Conservation (phyloP, 1,140 invertebrate species). For the Neodiprion virginianus region DNA sequence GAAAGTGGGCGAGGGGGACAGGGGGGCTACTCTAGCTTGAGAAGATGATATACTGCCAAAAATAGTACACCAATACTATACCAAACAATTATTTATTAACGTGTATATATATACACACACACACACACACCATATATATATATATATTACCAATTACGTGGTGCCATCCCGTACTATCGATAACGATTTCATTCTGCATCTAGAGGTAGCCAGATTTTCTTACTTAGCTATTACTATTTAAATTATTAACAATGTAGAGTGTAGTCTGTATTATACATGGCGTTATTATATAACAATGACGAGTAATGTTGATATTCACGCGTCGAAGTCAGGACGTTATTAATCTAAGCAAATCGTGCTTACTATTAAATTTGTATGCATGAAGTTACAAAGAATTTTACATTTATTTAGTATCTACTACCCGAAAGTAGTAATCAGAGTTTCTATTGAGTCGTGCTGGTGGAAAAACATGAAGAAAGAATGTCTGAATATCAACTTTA, state of each 20-base stretch:
- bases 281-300: not conserved
- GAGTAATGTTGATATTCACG: slow-evolving; percentile 4
- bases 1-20: not conserved
- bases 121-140: no score
- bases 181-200: not conserved
- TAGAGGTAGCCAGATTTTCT: not conserved
- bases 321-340: not conserved
- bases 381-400: not conserved
- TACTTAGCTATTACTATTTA: not conserved
- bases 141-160: not conserved
- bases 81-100: not conserved
- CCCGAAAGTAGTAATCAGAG: not conserved
- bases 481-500: not conserved
- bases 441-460: not conserved
- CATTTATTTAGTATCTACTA: not conserved
- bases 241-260: not conserved
- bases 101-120: not conserved
- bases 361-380: not conserved
- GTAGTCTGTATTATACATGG: not conserved
- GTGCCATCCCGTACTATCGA: not conserved
- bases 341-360: not conserved
- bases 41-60: not conserved
- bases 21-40: not conserved
- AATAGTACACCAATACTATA: not conserved
- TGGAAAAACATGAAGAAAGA: not conserved